Evolutionary conservation across 1,140 invertebrate genomes (phyloP).

Genomic region (Octopus bimaculoides): DNA sequence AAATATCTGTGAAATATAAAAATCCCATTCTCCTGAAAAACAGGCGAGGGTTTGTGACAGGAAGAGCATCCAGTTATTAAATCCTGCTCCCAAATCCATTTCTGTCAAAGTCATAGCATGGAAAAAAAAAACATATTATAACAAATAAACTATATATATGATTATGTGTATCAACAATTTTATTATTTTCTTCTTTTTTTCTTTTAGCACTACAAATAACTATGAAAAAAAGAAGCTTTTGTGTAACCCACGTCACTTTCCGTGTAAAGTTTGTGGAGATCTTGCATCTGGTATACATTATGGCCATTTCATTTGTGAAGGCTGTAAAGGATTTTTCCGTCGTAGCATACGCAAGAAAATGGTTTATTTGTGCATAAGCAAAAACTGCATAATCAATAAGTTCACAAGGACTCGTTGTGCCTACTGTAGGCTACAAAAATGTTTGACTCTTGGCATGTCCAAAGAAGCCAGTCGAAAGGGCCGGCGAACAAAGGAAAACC

Average conservation of each 20-base stretch:
- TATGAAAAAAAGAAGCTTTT: neutral
- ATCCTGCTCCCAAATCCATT: too few species aligned
- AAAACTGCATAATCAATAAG: conserved; percentile 93
- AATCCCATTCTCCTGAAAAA: too few species aligned
- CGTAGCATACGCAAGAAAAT: conserved; percentile 32
- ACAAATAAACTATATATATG: too few species aligned
- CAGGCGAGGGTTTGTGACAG: too few species aligned
- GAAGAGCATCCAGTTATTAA: too few species aligned
- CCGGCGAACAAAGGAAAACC: neutral
- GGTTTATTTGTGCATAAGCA: conserved; percentile 28
- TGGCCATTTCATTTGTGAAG: conserved; percentile 58
- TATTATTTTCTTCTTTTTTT: neutral
- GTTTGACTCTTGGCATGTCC: conserved; percentile 98
- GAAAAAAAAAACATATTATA: too few species aligned
- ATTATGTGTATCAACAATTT: neutral
- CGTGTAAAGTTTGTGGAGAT: conserved; percentile 58
- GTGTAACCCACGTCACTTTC: conserved; percentile 26
- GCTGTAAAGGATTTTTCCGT: conserved; percentile 60
- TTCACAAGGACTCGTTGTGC: conserved; percentile 70
- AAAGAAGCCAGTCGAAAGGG: conserved; percentile 68
- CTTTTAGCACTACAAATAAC: neutral
- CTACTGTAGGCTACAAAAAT: conserved; percentile 99
- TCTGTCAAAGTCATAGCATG: too few species aligned
- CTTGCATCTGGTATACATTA: conserved; percentile 58
- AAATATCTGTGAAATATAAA: too few species aligned